These are phyloP conservation scores for Acanthurus leucopareius DNA, from an alignment of 2,797 vertebrate genomes.

Conservation along the genomic window DNA sequence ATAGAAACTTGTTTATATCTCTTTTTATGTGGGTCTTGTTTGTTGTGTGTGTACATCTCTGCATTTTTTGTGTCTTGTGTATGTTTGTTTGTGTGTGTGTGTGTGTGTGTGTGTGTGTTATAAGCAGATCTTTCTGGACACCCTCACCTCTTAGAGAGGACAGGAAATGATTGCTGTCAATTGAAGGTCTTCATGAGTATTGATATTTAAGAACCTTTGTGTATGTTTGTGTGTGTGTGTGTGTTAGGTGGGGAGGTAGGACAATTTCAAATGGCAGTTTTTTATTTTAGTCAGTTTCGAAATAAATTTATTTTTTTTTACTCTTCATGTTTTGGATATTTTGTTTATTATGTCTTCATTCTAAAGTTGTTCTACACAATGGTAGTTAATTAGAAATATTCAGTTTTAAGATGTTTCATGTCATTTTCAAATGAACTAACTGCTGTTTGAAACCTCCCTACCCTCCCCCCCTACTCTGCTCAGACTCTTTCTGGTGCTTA, in stretches of 20 bases:
- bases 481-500: conserved; percentile 31
- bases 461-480: conserved; percentile 1
- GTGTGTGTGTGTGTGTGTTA: neutral
- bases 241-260: conserved; percentile 26
- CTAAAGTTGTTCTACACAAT: conserved; percentile 20
- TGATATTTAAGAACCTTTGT: neutral
- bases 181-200: neutral
- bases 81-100: neutral
- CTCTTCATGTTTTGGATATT: conserved; percentile 13
- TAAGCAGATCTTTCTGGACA: neutral
- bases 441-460: conserved; percentile 58
- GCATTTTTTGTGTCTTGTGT: no score
- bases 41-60: neutral
- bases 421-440: conserved; percentile 11
- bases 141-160: neutral
- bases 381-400: conserved; percentile 44
- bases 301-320: neutral
- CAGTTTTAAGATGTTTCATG: neutral
- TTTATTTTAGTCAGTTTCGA: conserved; percentile 9
- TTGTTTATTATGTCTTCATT: conserved; percentile 31
- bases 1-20: neutral
- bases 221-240: conserved; percentile 18
- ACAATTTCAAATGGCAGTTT: conserved; percentile 55
- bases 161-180: neutral
- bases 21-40: neutral